Conservation (phyloP, 2,113 vertebrate species). For the Cryptomyrus ogoouensis region DNA sequence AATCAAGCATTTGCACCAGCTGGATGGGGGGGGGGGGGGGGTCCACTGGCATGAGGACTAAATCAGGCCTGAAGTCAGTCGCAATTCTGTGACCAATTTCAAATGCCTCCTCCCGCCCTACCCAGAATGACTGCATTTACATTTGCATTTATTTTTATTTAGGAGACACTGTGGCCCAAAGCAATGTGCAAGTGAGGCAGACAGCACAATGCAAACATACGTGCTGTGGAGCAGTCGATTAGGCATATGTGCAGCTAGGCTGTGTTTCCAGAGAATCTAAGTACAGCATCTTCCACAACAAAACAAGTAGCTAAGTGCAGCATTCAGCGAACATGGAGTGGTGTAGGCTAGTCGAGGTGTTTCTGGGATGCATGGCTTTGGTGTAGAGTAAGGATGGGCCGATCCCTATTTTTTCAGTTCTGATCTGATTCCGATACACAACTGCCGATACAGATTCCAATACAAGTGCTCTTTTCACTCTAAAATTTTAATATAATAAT, state of each 20-base stretch:
- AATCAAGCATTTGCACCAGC: not conserved
- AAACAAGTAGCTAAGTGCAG: not conserved
- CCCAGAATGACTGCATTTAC: not conserved
- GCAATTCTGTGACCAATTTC: not conserved
- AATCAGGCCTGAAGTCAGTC: not conserved
- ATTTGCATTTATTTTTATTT: not conserved
- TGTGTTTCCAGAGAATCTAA: not conserved
- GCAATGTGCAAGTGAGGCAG: not conserved
- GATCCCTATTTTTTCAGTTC: too few species aligned
- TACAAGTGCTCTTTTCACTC: too few species aligned
- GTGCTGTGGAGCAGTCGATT: not conserved
- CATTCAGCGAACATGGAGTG: not conserved
- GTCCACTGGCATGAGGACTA: not conserved
- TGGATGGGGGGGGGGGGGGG: not conserved
- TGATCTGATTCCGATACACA: too few species aligned
- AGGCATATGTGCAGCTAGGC: not conserved
- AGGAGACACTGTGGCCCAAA: not conserved
- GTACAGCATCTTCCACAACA: not conserved
- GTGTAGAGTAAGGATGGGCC: too few species aligned
- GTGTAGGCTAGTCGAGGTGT: not conserved
- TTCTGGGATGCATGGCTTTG: not conserved
- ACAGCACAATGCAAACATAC: not conserved
- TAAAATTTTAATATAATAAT: too few species aligned
- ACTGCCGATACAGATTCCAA: too few species aligned
- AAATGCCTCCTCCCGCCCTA: not conserved